Evolutionary conservation across 2,797 vertebrate species (phyloP).

Genomic region (Falco rusticolus): DNA sequence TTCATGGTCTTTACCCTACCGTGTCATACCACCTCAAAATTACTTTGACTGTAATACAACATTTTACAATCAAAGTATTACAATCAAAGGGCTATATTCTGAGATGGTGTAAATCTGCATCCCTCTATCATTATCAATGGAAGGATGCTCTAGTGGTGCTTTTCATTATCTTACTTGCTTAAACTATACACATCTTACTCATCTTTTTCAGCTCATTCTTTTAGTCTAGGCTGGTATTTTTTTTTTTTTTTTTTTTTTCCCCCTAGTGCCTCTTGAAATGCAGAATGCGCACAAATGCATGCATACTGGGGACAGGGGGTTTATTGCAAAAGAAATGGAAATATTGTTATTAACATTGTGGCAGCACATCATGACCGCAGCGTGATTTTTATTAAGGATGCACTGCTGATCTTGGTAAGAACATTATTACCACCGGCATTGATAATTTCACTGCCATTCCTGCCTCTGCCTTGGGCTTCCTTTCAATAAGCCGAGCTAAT

Average conservation of each 20-base stretch:
- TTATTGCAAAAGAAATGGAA: not conserved
- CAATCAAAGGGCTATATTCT: not conserved
- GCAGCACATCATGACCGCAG: not conserved
- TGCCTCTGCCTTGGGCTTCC: not conserved
- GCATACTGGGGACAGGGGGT: not conserved
- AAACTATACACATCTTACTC: not conserved
- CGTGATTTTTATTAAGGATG: not conserved
- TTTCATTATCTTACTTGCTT: not conserved
- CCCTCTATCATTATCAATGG: not conserved
- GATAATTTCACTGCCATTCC: not conserved
- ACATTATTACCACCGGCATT: not conserved
- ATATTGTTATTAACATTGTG: not conserved
- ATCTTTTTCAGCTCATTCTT: not conserved
- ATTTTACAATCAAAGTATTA: not conserved
- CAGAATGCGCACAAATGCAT: not conserved
- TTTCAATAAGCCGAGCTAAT: not conserved
- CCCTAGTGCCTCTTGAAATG: not conserved
- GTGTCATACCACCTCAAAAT: not conserved
- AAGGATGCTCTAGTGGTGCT: not conserved
- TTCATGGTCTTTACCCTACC: not conserved
- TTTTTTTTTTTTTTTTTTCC: no score
- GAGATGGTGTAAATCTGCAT: not conserved
- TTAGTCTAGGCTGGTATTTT: not conserved
- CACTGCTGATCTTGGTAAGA: not conserved
- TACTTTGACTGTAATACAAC: not conserved